Conservation (phyloP, 1,140 invertebrate genomes). For the Littorina saxatilis region DNA sequence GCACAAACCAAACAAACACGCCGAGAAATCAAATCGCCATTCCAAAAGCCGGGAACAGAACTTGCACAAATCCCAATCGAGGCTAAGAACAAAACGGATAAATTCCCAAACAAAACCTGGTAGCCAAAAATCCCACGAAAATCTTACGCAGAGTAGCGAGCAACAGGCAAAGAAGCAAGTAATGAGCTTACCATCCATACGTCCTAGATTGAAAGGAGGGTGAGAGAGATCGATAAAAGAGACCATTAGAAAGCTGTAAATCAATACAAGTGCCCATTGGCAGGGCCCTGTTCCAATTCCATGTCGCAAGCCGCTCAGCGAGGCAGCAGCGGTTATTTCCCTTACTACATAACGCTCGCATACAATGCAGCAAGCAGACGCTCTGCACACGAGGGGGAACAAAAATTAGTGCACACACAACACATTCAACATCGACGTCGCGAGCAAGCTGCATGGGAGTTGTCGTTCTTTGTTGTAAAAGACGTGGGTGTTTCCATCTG, state of each 20-base stretch:
- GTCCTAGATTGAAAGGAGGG: slow-evolving; percentile 26
- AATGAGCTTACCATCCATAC: slow-evolving; percentile 31
- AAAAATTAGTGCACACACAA: too few relatives aligned
- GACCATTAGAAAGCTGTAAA: slow-evolving; percentile 25
- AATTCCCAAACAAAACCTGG: neutral
- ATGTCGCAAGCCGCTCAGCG: neutral
- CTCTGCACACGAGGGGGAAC: too few relatives aligned
- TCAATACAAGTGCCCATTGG: slow-evolving; percentile 4
- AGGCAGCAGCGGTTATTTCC: neutral
- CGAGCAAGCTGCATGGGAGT: too few relatives aligned
- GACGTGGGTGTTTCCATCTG: too few relatives aligned
- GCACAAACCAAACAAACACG: too few relatives aligned
- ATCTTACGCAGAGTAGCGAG: neutral
- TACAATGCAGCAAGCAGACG: neutral
- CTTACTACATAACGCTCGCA: neutral
- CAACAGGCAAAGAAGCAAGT: neutral
- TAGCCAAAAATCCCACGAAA: neutral
- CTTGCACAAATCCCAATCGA: too few relatives aligned
- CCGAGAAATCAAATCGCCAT: neutral
- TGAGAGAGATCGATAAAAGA: slow-evolving; percentile 17
- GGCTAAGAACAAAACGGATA: too few relatives aligned
- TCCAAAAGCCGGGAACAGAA: neutral
- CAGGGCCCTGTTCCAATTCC: neutral
- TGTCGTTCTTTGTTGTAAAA: too few relatives aligned
- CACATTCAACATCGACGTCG: too few relatives aligned